Conservation (phyloP, 2,113 vertebrate species). For the Pungitius pungitius region DNA sequence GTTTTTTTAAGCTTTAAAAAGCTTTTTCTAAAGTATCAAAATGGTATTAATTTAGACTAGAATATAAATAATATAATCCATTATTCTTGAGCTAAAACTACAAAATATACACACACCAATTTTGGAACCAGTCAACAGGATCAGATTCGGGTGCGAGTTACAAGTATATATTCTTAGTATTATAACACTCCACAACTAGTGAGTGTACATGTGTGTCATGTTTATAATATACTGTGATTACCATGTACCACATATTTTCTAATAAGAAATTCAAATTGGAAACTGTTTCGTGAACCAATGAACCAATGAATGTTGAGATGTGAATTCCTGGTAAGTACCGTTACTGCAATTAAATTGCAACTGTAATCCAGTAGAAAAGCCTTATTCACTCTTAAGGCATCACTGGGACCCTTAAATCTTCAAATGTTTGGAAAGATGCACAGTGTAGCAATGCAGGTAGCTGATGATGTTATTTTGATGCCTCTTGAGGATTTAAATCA, state of each 20-base stretch:
- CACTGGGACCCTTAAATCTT: conserved; percentile 8
- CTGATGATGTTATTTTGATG: conserved; percentile 3
- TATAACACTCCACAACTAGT: not conserved
- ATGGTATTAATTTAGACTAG: not conserved
- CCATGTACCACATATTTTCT: too few species aligned
- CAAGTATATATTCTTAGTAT: not conserved
- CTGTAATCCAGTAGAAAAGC: not conserved
- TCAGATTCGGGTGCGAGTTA: not conserved
- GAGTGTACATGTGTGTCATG: not conserved
- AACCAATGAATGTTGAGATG: not conserved
- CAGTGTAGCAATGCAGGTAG: conserved; percentile 12
- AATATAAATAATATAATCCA: not conserved
- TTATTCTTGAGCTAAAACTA: not conserved
- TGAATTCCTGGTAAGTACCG: not conserved
- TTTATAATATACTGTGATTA: not conserved
- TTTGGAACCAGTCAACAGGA: not conserved
- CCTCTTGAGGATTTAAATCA: conserved; percentile 2
- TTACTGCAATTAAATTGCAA: not conserved
- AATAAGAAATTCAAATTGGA: not conserved
- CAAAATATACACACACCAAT: not conserved
- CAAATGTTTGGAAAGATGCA: conserved; percentile 14
- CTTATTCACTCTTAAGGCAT: conserved; percentile 1
- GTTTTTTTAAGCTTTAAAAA: not conserved
- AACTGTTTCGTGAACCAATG: not conserved
- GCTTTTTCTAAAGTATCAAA: not conserved